Percentiles rank a stretch among this genome's conserved stretches.
Conservation (phyloP, 2,888 invertebrate species). For the Ectobius pallidus region DNA sequence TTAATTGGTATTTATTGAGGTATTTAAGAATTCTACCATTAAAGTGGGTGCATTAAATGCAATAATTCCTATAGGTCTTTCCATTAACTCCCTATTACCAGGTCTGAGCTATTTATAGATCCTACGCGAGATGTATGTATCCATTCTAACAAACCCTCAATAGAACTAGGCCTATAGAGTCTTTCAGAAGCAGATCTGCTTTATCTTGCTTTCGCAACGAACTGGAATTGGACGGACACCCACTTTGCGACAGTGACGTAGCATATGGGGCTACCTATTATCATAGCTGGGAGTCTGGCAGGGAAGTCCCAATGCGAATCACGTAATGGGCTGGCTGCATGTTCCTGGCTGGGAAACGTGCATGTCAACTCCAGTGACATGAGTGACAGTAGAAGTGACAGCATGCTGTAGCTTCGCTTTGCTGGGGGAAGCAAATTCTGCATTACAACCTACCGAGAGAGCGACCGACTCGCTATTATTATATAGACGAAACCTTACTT, state of each 20-base stretch:
- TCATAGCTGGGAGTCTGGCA: constrained; percentile 11
- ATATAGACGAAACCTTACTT: background rate
- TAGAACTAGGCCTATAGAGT: too few relatives aligned
- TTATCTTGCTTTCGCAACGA: background rate
- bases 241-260: background rate
- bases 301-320: constrained; percentile 32
- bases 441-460: background rate
- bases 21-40: too few relatives aligned
- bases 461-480: background rate
- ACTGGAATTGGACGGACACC: background rate
- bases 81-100: too few relatives aligned
- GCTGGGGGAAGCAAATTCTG: constrained; percentile 4
- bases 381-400: constrained; percentile 32
- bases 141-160: too few relatives aligned
- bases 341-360: constrained; percentile 18
- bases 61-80: too few relatives aligned
- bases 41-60: too few relatives aligned
- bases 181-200: too few relatives aligned
- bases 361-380: constrained; percentile 28
- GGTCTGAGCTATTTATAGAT: too few relatives aligned
- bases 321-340: constrained; percentile 32
- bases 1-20: too few relatives aligned
- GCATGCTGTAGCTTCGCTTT: constrained; percentile 8
- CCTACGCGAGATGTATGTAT: too few relatives aligned
- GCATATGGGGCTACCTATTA: constrained; percentile 26